A percentile compares a stretch with the other conserved stretches of the same genome.
Evolutionary conservation across 2,113 vertebrate species (phyloP).

Genomic region (Oxyruncus cristatus): DNA sequence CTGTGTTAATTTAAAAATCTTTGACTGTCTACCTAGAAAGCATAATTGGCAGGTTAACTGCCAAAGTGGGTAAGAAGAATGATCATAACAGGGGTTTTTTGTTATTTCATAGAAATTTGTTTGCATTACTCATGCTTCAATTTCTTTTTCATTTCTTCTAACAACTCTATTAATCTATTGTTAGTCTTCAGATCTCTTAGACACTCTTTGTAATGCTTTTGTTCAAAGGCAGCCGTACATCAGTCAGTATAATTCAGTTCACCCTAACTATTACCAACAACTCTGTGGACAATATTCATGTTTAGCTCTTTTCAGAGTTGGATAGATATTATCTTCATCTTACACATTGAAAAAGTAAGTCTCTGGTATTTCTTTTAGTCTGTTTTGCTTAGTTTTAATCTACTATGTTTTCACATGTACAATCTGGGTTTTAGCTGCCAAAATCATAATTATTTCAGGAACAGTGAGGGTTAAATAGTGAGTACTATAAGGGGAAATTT

Average conservation of each 20-base stretch:
- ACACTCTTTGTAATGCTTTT: background rate
- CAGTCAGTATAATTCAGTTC: background rate
- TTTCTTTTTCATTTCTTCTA: constrained; percentile 36
- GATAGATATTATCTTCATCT: background rate
- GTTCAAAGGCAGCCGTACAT: constrained; percentile 20
- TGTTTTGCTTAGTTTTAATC: constrained; percentile 19
- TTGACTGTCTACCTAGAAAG: background rate
- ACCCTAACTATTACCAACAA: background rate
- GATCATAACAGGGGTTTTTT: background rate
- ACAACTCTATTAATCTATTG: background rate
- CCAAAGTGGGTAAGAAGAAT: background rate
- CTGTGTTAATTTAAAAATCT: background rate
- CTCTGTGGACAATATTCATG: background rate
- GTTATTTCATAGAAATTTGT: background rate
- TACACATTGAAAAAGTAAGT: background rate
- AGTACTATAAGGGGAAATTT: background rate
- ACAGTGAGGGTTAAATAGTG: background rate
- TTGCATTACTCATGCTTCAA: constrained; percentile 18
- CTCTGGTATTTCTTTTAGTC: background rate
- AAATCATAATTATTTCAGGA: background rate
- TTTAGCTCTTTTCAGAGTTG: background rate
- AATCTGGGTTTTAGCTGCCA: background rate
- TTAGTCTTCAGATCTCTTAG: constrained; percentile 19
- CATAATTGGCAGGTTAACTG: background rate
- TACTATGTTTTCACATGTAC: background rate